Conservation (phyloP, 2,113 vertebrate genomes). For the Eolophus roseicapilla region DNA sequence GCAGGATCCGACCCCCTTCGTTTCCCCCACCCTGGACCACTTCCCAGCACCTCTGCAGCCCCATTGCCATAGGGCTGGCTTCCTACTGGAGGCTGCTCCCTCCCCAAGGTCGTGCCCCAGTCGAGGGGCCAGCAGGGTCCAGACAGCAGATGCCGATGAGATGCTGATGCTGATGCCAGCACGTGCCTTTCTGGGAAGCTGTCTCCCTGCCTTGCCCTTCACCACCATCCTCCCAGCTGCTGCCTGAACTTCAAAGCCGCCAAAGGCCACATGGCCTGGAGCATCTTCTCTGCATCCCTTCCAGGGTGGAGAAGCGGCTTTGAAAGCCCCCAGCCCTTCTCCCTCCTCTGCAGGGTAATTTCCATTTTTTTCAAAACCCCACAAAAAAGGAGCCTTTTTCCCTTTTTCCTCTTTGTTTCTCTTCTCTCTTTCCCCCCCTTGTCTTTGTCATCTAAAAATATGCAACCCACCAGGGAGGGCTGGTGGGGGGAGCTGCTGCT, state of each 20-base stretch:
- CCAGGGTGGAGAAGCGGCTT: background rate
- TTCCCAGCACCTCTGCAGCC: background rate
- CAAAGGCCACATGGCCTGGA: slow-evolving; percentile 27
- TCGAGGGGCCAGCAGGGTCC: fast-evolving
- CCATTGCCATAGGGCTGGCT: background rate
- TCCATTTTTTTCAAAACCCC: slow-evolving; percentile 59
- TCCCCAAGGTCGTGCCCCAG: background rate
- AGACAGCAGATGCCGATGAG: background rate
- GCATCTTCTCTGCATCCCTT: background rate
- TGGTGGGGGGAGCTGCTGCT: too few species aligned
- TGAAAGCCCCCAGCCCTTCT: slow-evolving; percentile 2
- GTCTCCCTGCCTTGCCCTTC: background rate
- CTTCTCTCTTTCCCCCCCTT: background rate
- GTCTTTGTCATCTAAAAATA: slow-evolving; percentile 53
- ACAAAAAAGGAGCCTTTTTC: slow-evolving; percentile 32
- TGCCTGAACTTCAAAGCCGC: slow-evolving; percentile 32
- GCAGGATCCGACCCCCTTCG: background rate
- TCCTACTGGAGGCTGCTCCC: background rate
- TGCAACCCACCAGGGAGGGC: slow-evolving; percentile 8
- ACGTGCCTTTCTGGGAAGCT: background rate
- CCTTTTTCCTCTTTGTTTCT: slow-evolving; percentile 4
- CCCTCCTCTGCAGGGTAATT: slow-evolving; percentile 39
- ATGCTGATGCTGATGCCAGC: fast-evolving
- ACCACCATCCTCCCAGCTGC: background rate
- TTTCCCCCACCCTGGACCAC: background rate